A percentile compares a stretch with the other conserved stretches of the same genome.
These are phyloP conservation scores for Polydesmus complanatus DNA, from an alignment of 2,888 invertebrate genomes.

Conservation along the genomic window DNA sequence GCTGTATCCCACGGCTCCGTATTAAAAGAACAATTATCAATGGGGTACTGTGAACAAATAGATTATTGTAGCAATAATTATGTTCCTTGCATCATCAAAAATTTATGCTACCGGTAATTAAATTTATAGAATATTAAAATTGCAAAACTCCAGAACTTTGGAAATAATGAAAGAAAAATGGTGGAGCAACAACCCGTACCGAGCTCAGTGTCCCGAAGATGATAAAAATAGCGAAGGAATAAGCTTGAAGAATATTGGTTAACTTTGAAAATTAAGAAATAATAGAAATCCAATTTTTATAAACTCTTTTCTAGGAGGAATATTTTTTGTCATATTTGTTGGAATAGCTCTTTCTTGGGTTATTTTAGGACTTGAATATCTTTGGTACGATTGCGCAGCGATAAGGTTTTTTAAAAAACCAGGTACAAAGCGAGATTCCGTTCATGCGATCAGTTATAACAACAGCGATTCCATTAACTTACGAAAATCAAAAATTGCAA, in stretches of 20 bases:
- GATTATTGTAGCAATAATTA: too few relatives aligned
- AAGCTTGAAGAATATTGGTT: constrained; percentile 88
- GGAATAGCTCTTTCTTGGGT: constrained; percentile 83
- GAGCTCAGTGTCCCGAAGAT: constrained; percentile 58
- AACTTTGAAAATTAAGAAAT: neutral
- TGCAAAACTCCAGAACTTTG: constrained; percentile 80
- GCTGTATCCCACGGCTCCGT: constrained; percentile 94
- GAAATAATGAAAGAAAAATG: constrained; percentile 90
- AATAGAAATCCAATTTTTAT: neutral
- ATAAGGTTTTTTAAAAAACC: too few relatives aligned
- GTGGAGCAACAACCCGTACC: constrained; percentile 81
- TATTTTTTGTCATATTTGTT: constrained; percentile 93
- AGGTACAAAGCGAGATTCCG: too few relatives aligned
- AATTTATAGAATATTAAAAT: constrained; percentile 62
- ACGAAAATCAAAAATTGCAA: too few relatives aligned
- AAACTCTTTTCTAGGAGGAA: constrained; percentile 44
- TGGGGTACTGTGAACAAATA: constrained; percentile 11
- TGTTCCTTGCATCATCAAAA: neutral
- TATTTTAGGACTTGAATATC: constrained; percentile 79
- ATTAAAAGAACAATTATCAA: constrained; percentile 57
- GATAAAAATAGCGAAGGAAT: constrained; percentile 94
- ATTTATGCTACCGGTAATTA: too few relatives aligned
- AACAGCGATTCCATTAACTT: too few relatives aligned
- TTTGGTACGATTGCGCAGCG: too few relatives aligned
- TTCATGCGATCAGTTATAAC: too few relatives aligned